Evolutionary conservation across 2,113 vertebrate genomes (phyloP).

Genomic region (Dicaeum eximium): DNA sequence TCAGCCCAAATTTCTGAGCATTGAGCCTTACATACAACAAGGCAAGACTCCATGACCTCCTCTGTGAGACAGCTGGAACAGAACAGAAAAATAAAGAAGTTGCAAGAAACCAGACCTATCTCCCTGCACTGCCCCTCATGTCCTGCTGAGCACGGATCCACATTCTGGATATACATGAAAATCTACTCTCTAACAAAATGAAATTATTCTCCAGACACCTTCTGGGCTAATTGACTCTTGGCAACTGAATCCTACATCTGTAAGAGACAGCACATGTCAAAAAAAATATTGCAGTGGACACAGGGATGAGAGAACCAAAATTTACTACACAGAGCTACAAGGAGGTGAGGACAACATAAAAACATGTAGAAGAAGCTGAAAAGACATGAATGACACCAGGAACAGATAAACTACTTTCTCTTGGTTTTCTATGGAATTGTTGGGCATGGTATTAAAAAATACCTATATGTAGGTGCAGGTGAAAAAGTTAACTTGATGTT

Average conservation of each 20-base stretch:
- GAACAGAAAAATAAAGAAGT: neutral
- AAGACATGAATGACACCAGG: neutral
- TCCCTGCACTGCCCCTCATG: neutral
- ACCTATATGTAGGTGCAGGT: neutral
- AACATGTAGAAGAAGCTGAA: neutral
- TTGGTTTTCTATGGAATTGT: neutral
- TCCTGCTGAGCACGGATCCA: accelerated
- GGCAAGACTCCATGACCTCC: neutral
- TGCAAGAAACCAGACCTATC: neutral
- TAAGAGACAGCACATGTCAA: neutral
- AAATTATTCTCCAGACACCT: neutral
- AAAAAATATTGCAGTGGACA: neutral
- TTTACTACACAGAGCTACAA: neutral
- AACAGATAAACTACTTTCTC: neutral
- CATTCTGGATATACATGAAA: neutral
- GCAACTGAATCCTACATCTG: neutral
- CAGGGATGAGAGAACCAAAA: accelerated
- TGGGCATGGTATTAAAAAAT: neutral
- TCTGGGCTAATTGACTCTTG: neutral
- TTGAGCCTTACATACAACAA: neutral
- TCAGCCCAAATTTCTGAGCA: neutral
- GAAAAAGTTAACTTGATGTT: neutral
- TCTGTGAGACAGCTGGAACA: neutral
- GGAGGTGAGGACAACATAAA: neutral
- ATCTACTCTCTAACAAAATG: neutral